Conservation (phyloP, 2,888 invertebrate genomes). For the Mantis religiosa region DNA sequence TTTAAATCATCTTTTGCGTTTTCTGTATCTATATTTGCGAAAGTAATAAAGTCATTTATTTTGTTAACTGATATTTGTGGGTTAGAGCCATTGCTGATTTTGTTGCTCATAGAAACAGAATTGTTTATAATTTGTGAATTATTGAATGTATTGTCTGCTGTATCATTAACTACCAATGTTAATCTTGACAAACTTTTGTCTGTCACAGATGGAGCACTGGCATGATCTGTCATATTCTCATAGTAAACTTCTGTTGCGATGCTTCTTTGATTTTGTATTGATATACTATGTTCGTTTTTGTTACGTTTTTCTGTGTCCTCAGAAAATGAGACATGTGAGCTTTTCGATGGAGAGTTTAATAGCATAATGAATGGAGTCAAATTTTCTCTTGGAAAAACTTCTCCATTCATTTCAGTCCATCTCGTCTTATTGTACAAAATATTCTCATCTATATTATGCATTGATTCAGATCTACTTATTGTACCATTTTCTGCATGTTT, state of each 20-base stretch:
- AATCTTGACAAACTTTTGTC: background rate
- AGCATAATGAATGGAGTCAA: background rate
- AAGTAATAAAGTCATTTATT: background rate
- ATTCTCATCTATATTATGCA: background rate
- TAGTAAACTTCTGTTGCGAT: background rate
- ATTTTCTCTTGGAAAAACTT: background rate
- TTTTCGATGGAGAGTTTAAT: background rate
- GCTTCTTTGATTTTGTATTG: background rate
- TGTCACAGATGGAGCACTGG: background rate
- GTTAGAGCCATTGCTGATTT: background rate
- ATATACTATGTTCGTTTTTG: background rate
- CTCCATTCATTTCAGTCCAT: background rate
- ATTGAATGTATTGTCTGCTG: background rate
- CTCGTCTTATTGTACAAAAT: background rate
- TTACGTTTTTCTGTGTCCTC: background rate
- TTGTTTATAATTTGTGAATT: background rate
- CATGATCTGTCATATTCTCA: background rate
- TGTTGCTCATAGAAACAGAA: background rate
- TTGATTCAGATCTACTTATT: background rate
- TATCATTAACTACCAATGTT: background rate
- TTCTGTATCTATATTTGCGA: background rate
- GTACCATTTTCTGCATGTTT: background rate
- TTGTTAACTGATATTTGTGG: background rate
- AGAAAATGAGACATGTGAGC: background rate
- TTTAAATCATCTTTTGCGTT: background rate